phyloP scores from a whole-genome alignment of 2,888 invertebrate species.

The Caenorhabditis zanzibari region DNA sequence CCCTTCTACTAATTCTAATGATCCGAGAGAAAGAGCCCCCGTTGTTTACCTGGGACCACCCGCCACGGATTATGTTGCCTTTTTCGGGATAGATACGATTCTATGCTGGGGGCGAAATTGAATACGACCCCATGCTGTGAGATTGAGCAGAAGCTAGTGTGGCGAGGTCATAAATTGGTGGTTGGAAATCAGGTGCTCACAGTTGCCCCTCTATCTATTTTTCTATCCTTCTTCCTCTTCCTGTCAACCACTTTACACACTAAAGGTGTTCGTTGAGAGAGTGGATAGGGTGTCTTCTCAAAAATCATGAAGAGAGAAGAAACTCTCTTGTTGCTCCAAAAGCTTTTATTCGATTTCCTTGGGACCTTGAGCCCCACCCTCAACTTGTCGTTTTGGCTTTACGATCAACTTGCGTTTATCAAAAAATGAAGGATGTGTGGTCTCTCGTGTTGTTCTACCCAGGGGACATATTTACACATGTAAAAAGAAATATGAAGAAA shows the following conservation, averaged over 20 bases:
- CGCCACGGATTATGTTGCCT: conserved; percentile 62
- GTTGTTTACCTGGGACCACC: conserved; percentile 58
- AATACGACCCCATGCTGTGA: conserved; percentile 36
- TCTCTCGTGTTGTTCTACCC: conserved; percentile 10
- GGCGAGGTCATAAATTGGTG: conserved; percentile 34
- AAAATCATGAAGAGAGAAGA: conserved; percentile 1
- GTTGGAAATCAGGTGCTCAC: conserved; percentile 8
- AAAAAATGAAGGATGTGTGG: conserved; percentile 42
- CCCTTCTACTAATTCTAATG: conserved; percentile 31
- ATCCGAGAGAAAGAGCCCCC: conserved; percentile 15
- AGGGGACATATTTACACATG: conserved; percentile 52
- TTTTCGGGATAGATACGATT: conserved; percentile 32
- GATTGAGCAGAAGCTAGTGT: conserved; percentile 8
- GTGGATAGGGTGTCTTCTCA: background rate
- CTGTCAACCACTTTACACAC: conserved; percentile 37
- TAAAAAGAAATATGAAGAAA: conserved; percentile 28
- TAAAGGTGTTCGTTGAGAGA: conserved; percentile 22
- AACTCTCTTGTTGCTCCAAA: conserved; percentile 9
- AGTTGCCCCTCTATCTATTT: conserved; percentile 4
- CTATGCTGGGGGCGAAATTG: conserved; percentile 29
- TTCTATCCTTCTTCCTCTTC: conserved; percentile 4
- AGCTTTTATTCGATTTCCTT: conserved; percentile 51
- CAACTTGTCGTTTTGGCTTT: conserved; percentile 31
- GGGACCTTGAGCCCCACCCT: conserved; percentile 22
- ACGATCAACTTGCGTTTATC: conserved; percentile 53